Evolutionary conservation across 2,888 invertebrate species (phyloP), one percentile per base, ranked within the genome.

Genomic region (Margaritifera margaritifera): DNA sequence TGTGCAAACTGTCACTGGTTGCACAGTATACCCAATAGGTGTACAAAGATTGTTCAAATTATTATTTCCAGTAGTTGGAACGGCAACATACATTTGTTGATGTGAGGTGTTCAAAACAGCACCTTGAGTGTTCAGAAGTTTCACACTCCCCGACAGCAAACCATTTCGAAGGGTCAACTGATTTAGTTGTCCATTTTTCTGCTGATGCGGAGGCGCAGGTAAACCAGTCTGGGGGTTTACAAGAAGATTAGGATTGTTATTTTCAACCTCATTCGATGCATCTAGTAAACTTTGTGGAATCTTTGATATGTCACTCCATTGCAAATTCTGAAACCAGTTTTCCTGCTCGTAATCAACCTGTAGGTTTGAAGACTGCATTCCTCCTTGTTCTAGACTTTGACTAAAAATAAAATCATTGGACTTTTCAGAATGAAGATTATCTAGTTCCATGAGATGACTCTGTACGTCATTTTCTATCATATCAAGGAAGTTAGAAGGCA

Each of bases 181-280:
- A 68, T 77, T 74, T 56, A 75, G 53, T 24, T 76, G 72, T 50
- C 66, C 69, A 11, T 64, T 70, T 62, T 57, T 74, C 58, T 67
- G 76, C 31, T 70, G 70, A 6, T 66, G 71, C 55, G 74, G 82
- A 69, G 72, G 86, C 92, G 55, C 94, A 92, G 96, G 96, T 94
- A 96, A 94, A 58, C 96, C 96, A 42, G 95, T 95, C 86, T 95
- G 96, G 6, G 96, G 96, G 91, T 96, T 96, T 6, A 96, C 96
- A 93, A 96, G 94, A 77, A 95, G 72, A 66, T 84, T 84, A 22
- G 85, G 83, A 63, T 82, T 80, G 50, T 80, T 81, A 62, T 84
- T 84, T 66, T 83, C 84, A 6, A 80, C 70, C 62, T 80, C 82
- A 73, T 73, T 78, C 18, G 80, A 78, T n/a, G 77, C 77, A 65